These are phyloP conservation scores for Gandaritis pyraliata DNA, from an alignment of 2,888 invertebrate genomes.

Conservation along the genomic window DNA sequence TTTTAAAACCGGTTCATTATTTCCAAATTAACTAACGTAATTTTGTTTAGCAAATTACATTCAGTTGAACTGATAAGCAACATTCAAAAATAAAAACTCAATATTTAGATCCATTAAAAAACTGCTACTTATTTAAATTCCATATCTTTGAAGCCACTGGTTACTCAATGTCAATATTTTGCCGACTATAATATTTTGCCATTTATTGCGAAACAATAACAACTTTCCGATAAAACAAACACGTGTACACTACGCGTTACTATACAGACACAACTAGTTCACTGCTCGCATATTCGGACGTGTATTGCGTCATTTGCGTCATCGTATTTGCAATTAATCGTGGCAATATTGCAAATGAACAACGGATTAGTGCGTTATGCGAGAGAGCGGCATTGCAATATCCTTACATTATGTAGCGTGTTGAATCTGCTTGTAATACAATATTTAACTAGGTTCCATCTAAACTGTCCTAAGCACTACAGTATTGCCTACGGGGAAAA, in stretches of 20 bases:
- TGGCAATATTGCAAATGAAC: constrained; percentile 26
- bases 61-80: too few species aligned
- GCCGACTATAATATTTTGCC: background rate
- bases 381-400: constrained; percentile 13
- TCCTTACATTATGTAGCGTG: background rate
- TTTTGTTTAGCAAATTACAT: too few species aligned
- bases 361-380: constrained; percentile 19
- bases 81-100: too few species aligned
- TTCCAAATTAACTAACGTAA: too few species aligned
- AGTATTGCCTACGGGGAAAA: too few species aligned
- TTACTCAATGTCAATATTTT: background rate
- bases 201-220: background rate
- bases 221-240: background rate
- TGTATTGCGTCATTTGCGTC: constrained; percentile 16
- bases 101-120: too few species aligned
- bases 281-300: constrained; percentile 15
- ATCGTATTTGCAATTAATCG: constrained; percentile 31
- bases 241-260: constrained; percentile 16
- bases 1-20: background rate
- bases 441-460: too few species aligned
- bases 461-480: too few species aligned
- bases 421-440: background rate
- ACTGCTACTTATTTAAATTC: too few species aligned
- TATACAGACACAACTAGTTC: constrained; percentile 2
- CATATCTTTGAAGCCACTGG: too few species aligned